Evolutionary conservation across 2,888 invertebrate genomes (phyloP), one percentile per base, ranked within the genome.

Genomic region (Cantharis rustica): DNA sequence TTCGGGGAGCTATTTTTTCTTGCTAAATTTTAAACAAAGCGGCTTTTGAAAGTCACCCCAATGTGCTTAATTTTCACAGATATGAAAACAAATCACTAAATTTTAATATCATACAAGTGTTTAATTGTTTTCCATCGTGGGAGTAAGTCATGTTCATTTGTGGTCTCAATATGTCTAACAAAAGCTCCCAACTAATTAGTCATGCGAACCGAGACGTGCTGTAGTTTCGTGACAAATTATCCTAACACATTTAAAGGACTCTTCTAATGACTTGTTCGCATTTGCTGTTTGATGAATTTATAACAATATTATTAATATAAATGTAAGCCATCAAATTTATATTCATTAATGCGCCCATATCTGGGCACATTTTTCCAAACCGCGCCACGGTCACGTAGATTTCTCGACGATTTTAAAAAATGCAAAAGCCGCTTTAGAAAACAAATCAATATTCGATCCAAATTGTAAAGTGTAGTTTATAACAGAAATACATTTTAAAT

Each of bases 401-500:
- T 47, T 47, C 16, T n/a, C 62, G 16, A 16, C 27, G 23, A 47
- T 66, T 66, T 26, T 64, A 23, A 16, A 66, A 72, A 66, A 62
- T 47, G 66, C 17, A 17, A 20, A 13, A 64, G 17, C 11, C 66
- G 61, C 16, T 72, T 11, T 47, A 66, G 47, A 64, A 72, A 73
- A 73, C 73, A 68, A 68, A 73, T 73, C 73, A 73, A 73, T 73
- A 68, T 73, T 27, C 61, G 62, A 73, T 73, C 73, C 68, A 73
- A 73, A 73, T 73, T 73, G 73, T 68, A 73, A 72, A 69, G 72
- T 69, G 72, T 62, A 75, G 72, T 72, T 70, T 61, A 75, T 77
- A 77, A 71, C 63, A 64, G 77, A 71, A 72, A 72, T 61, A 77
- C 74, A 75, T 75, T 77, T 74, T 47, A 68, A 74, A 77, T 77